Base-by-base conservation (phyloP, 2,797 vertebrate genomes). In the Delichon dasypus region DNA sequence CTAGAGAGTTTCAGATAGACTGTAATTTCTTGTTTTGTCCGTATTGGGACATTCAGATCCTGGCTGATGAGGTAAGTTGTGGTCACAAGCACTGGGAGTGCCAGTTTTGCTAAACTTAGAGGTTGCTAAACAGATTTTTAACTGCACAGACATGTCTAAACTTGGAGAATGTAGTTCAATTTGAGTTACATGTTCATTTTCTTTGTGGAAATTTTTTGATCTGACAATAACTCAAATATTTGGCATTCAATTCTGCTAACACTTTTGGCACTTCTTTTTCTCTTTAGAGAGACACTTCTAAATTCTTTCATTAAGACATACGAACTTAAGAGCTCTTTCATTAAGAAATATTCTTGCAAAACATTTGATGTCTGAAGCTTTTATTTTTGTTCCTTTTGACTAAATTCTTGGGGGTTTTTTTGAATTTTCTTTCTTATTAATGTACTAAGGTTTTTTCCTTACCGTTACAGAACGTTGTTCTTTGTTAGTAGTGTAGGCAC, bases 21-120 rank as follows among this genome's bases (percentile, higher is more conserved):
- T 42, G 10, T 71, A 67, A 30, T 85, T 87, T 92, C 19, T 83
- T 95, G n/a, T 57, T 89, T 88, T 89, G n/a, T 77, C 38, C 8
- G 1, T 77, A 16, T 61, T 80, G 65, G 85, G 76, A 92, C 87
- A 91, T 95, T 89, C 34, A 93, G 85, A 89, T 92, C 87, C 67
- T 77, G 57, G 23, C 57, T 90, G 64, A 75, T 90, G 85, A 78
- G 84, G 53, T 90, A 90, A 75, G 45, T 73, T 95, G 44, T 93
- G 90, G 88, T 89, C 84, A 86, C 3, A 10, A 66, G 77, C 44
- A 66, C 55, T 73, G 83, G 73, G 80, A 94, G 83, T 89, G 80
- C 65, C 79, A 89, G 66, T 84, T 85, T 74, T 93, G 50, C 87
- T 92, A 74, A 86, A 75, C 72, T 91, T 92, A 67, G 72, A 89